Evolutionary conservation across 1,140 invertebrate genomes (phyloP), one percentile per base, ranked within the genome.

Genomic region (Amphibalanus amphitrite): DNA sequence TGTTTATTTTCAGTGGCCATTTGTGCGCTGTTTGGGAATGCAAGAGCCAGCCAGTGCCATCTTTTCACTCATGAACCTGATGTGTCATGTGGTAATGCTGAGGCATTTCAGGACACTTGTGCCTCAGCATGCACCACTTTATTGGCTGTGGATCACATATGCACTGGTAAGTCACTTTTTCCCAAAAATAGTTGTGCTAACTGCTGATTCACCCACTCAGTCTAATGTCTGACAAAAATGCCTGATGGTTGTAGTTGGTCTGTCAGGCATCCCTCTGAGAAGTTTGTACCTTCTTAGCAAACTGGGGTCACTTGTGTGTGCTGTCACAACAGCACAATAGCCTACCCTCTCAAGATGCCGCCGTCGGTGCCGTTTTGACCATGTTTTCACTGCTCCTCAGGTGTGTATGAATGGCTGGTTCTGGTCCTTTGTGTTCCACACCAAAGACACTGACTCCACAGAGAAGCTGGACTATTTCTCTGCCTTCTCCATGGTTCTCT

Each of bases 11-110:
- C 81, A 96, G 91, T 98, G 93, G 95, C 95, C 93, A 47, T 98
- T 97, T 81, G 81, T 89, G 15, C 82, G 93, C 74, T 75, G 95
- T 25, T 82, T 89, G 70, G 93, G 93, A 26, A 83, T 97, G 26
- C 95, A 99, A 82, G 96, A 99, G 79, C 93, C 95, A 33, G 95
- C 94, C 26, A 97, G 96, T 0, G 88, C 88, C 1, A 71, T 96
- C 28, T 95, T 95, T 77, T 98, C 95, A 0, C 29, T 97, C 0
- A 78, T 97, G 0, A 98, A 99, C 84, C 86, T 95, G 29, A 78
- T 86, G 33, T 81, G 84, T n/a, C 90, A 95, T 79, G 77, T 87
- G 0, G 82, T 83, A 67, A 88, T 90, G 83, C 84, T 92, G 71
- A 80, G 79, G 28, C 83, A 84, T 76, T 90, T 97, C 77, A 80